phyloP scores from a whole-genome alignment of 1,140 invertebrate species.

The Oreohelix idahoensis region DNA sequence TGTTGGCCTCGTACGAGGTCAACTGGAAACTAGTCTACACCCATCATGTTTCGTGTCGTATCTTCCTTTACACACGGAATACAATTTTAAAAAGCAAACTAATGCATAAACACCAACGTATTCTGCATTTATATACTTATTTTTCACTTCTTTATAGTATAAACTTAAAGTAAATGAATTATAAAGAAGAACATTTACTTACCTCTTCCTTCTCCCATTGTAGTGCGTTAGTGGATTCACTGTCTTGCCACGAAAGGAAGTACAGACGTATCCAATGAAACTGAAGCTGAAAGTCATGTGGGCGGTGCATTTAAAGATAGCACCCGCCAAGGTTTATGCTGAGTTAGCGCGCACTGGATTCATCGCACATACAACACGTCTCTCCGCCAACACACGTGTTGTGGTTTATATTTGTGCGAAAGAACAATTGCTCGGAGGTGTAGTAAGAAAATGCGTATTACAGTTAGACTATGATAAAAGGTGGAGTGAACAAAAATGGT shows the following conservation, averaged over 20 bases:
- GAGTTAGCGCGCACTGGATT: background rate
- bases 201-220: slow-evolving; percentile 12
- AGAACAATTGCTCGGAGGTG: no score
- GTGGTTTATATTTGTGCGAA: no score
- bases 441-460: no score
- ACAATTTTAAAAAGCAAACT: background rate
- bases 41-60: background rate
- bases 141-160: background rate
- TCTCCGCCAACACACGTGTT: background rate
- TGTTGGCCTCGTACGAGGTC: background rate
- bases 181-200: background rate
- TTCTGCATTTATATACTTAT: no score
- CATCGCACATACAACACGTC: background rate
- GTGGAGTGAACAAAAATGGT: no score
- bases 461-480: no score
- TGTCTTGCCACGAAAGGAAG: slow-evolving; percentile 11
- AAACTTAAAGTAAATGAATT: background rate
- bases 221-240: background rate
- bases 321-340: background rate
- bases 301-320: background rate
- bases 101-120: no score
- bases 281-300: slow-evolving; percentile 12
- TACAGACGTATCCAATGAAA: slow-evolving; percentile 7
- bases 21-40: background rate
- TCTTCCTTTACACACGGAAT: background rate